These are phyloP conservation scores for Phengaris arion DNA, from an alignment of 2,888 invertebrate species.

Conservation along the genomic window DNA sequence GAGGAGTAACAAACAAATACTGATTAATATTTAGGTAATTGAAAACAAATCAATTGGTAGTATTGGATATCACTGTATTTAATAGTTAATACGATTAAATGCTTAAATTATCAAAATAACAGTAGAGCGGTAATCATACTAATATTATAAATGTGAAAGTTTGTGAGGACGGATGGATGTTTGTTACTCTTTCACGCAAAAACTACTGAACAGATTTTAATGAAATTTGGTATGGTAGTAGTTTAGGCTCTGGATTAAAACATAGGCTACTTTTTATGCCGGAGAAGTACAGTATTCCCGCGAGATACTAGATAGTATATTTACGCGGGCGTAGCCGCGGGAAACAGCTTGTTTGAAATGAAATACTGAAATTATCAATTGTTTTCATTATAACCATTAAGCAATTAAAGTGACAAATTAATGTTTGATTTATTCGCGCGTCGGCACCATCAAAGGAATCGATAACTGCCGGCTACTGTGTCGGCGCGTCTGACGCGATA, in stretches of 20 bases:
- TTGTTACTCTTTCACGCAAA: too few relatives aligned
- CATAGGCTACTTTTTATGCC: too few relatives aligned
- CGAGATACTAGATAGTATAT: too few relatives aligned
- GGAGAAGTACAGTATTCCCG: too few relatives aligned
- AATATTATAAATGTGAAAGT: too few relatives aligned
- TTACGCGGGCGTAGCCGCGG: too few relatives aligned
- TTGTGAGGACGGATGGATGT: too few relatives aligned
- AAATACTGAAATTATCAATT: slow-evolving; percentile 12
- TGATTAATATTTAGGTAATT: slow-evolving; percentile 1
- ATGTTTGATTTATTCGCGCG: slow-evolving; percentile 41
- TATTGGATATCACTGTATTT: neutral
- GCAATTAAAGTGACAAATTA: slow-evolving; percentile 33
- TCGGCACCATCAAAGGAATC: slow-evolving; percentile 56
- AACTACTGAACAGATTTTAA: too few relatives aligned
- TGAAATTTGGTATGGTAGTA: too few relatives aligned
- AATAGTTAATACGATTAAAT: neutral
- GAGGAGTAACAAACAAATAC: neutral
- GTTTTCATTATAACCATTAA: slow-evolving; percentile 12
- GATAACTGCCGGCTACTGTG: slow-evolving; percentile 59
- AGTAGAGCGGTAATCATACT: neutral
- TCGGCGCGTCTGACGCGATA: slow-evolving; percentile 59
- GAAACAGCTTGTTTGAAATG: neutral
- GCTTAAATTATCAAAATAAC: neutral
- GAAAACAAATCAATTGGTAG: neutral
- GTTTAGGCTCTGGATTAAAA: too few relatives aligned